phyloP scores from a whole-genome alignment of 2,888 invertebrate species.

The Ophion obscuratus region DNA sequence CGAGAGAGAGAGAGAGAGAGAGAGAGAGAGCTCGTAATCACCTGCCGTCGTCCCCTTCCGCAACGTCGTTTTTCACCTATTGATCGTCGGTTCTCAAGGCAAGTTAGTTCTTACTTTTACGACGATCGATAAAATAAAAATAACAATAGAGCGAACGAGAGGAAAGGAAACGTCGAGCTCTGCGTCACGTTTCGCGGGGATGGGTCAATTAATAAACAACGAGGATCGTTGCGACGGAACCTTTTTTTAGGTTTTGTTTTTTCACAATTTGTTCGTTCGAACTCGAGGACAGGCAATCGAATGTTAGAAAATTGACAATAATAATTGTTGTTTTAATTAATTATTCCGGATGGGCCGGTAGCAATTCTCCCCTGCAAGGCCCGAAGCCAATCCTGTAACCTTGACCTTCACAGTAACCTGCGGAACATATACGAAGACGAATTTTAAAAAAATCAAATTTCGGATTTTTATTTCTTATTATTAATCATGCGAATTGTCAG shows the following conservation, averaged over 20 bases:
- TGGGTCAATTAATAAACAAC: constrained; percentile 31
- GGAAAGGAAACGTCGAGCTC: not conserved
- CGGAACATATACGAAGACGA: constrained; percentile 38
- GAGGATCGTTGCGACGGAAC: not conserved
- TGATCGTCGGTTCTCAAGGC: constrained; percentile 67
- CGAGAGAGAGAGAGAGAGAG: constrained; percentile 53
- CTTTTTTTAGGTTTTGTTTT: constrained; percentile 22
- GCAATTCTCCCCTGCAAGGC: constrained; percentile 92
- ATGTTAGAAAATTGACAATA: not conserved
- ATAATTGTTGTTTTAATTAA: constrained; percentile 21
- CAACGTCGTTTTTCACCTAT: constrained; percentile 64
- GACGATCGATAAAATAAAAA: constrained; percentile 65
- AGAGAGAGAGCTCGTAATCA: constrained; percentile 76
- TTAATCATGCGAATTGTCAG: too few species aligned
- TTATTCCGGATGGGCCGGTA: constrained; percentile 86
- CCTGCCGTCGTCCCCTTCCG: constrained; percentile 69
- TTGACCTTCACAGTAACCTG: constrained; percentile 92
- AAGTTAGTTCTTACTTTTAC: not conserved
- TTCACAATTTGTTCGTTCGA: too few species aligned
- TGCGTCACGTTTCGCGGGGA: constrained; percentile 19
- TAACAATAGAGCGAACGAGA: constrained; percentile 7
- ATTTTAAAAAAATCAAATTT: not conserved
- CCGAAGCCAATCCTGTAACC: constrained; percentile 97
- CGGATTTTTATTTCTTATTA: not conserved
- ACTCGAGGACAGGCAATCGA: too few species aligned